Base-by-base conservation (phyloP, 2,113 vertebrate genomes). In the Thunnus thynnus region DNA sequence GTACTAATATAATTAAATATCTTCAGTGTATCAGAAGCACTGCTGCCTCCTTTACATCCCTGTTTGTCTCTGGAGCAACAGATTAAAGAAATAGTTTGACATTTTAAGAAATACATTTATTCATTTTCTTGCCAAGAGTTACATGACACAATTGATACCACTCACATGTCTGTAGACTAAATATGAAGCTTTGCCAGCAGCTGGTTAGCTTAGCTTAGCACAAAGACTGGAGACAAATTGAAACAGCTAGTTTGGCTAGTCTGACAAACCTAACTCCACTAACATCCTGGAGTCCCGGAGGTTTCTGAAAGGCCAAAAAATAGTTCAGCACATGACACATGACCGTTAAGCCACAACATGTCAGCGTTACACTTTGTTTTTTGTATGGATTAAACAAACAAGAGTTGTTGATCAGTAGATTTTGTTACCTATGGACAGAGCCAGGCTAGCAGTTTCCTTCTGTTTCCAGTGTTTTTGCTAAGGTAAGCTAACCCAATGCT, bases 21-120 rank as follows among this genome's bases (percentile, higher is more conserved):
- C 1, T 22, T 65, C 17, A 55, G 14, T 73, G 44, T n/a, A 52
- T 68, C 52, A 56, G 46, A 58, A 61, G 18, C 20, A 65, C 62
- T 52, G 54, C 61, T 72, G 58, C 20, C 16, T 80, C 62, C 46
- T 62, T 46, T 67, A 17, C 52, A 44, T 56, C 54, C 65, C 36
- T 78, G 14, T 56, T 75, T 73, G 54, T 71, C 32, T 61, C 27
- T 76, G 58, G 47, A 78, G 20, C 11, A 20, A 55, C 46, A 61
- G n/a, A 64, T 54, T 46, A 50, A 52, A 77, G 14, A 12, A 51
- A 44, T 4, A 68, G n/a, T 52, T 32, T 7, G 14, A 30, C 56
- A 51, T 51, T 71, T 76, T 46, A 0, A 3, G 27, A n/a, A 58
- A 72, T 2, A 58, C 0, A 3, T 25, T 22, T 18, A 16, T 27